Evolutionary conservation across 1,140 invertebrate genomes (phyloP), one percentile per base, ranked within the genome.

Genomic region (Dendrolimus punctatus): DNA sequence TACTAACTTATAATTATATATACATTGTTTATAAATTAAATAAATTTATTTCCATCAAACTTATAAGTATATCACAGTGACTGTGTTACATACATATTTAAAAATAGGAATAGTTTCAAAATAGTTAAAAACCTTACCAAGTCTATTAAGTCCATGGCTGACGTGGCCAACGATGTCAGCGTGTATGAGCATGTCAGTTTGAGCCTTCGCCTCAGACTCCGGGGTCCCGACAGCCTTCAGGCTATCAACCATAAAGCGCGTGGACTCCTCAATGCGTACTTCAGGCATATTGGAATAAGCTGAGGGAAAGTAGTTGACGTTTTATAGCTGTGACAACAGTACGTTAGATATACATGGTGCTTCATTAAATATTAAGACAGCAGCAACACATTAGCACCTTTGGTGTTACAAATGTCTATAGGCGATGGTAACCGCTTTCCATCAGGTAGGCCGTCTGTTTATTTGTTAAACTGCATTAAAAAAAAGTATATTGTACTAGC

Each of bases 81-180:
- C 6, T 5, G 46, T 23, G 23, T 7, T 43, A 40, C 9, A 23
- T 8, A 7, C 5, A 39, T 53, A 39, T 10, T 1, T 49, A 37
- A 55, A 36, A 10, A 56, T n/a, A 36, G 2, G 6, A 44, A 42
- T 23, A 54, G 5, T 39, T 8, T 4, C 39, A 51, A 40, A 45
- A 45, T 7, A n/a, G 23, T 6, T 45, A 53, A 10, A 55, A 23
- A 23, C 23, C 69, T 71, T 57, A 94, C 93, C 93, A 55, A 98
- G 83, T 72, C 96, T 89, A 76, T 98, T 98, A 66, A 98, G 88
- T 39, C 96, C 97, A 87, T 98, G 96, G 68, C 95, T 97, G 68
- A 92, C 97, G 73, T 98, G 95, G 4, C 96, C 96, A 38, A 95
- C 89, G 58, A 92, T 91, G 85, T 98, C 97, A 38, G 96, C 96